These are phyloP conservation scores for Pogonomyrmex barbatus DNA, from an alignment of 1,140 invertebrate species.

Conservation along the genomic window DNA sequence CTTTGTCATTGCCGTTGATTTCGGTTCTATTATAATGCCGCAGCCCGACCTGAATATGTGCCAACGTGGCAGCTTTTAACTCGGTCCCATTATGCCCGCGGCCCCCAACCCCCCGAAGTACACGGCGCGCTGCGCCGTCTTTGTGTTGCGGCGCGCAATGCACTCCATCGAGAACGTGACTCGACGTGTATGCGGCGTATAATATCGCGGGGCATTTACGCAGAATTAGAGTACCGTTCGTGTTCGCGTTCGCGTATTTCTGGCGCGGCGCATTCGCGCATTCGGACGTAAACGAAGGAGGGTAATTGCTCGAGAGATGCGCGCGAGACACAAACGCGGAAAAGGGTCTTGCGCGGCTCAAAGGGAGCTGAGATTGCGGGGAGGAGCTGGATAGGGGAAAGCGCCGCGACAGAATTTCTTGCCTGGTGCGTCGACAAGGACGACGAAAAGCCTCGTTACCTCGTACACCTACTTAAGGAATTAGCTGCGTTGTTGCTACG, in stretches of 20 bases:
- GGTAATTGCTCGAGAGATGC: constrained; percentile 52
- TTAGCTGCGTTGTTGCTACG: constrained; percentile 57
- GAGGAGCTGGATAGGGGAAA: not conserved
- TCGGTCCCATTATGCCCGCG: constrained; percentile 32
- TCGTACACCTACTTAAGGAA: constrained; percentile 63
- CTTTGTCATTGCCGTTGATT: constrained; percentile 46
- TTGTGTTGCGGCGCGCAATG: constrained; percentile 24
- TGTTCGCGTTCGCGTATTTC: constrained; percentile 1
- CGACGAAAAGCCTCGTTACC: constrained; percentile 57
- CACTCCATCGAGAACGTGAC: constrained; percentile 49
- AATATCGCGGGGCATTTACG: constrained; percentile 58
- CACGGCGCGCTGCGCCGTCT: constrained; percentile 23
- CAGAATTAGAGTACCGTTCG: constrained; percentile 44
- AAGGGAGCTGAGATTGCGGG: not conserved
- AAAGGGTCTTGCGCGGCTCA: constrained; percentile 22
- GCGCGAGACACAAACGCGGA: constrained; percentile 20
- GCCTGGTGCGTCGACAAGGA: not conserved
- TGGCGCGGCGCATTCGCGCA: constrained; percentile 13
- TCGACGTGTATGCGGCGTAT: constrained; percentile 11
- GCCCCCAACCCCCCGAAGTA: not conserved
- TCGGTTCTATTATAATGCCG: constrained; percentile 27
- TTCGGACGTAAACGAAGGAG: constrained; percentile 51
- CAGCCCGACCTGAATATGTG: constrained; percentile 30
- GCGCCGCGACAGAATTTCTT: constrained; percentile 22
- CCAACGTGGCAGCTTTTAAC: constrained; percentile 34